phyloP scores from a whole-genome alignment of 2,888 invertebrate species.

The Drosophila multiciliata region DNA sequence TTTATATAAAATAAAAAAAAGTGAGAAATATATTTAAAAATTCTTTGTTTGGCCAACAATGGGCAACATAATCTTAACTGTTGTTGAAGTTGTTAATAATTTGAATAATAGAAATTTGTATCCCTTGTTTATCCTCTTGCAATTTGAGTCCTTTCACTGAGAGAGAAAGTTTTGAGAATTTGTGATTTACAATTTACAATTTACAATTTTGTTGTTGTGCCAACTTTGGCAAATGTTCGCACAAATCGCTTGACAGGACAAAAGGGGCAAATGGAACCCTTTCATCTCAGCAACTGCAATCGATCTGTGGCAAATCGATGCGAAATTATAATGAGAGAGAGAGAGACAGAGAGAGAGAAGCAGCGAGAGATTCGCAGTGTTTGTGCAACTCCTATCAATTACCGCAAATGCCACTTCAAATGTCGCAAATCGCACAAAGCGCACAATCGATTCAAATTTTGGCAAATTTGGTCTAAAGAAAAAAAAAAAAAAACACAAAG shows the following conservation, averaged over 20 bases:
- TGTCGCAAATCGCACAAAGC: conserved; percentile 67
- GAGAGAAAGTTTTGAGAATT: background rate
- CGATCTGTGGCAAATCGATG: conserved; percentile 32
- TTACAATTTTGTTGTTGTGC: conserved; percentile 56
- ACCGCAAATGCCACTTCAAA: conserved; percentile 77
- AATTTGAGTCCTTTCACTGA: conserved; percentile 37
- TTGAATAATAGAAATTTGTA: background rate
- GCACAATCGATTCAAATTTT: conserved; percentile 70
- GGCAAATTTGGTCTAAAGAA: conserved; percentile 66
- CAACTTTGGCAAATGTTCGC: conserved; percentile 69
- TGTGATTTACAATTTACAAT: no score
- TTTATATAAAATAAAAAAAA: no score
- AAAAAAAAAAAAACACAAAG: background rate
- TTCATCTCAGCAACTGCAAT: conserved; percentile 2
- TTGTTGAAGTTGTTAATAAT: conserved; percentile 11
- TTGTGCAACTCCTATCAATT: conserved; percentile 65
- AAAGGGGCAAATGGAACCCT: conserved; percentile 28
- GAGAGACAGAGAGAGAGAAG: background rate
- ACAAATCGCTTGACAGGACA: conserved; percentile 45
- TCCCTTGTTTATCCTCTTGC: conserved; percentile 18
- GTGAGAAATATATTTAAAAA: no score
- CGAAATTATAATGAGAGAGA: background rate
- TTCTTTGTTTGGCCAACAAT: background rate
- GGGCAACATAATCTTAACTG: background rate
- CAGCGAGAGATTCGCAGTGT: conserved; percentile 2